These are phyloP conservation scores for Alcedo atthis DNA, from an alignment of 2,797 vertebrate genomes.

Conservation along the genomic window DNA sequence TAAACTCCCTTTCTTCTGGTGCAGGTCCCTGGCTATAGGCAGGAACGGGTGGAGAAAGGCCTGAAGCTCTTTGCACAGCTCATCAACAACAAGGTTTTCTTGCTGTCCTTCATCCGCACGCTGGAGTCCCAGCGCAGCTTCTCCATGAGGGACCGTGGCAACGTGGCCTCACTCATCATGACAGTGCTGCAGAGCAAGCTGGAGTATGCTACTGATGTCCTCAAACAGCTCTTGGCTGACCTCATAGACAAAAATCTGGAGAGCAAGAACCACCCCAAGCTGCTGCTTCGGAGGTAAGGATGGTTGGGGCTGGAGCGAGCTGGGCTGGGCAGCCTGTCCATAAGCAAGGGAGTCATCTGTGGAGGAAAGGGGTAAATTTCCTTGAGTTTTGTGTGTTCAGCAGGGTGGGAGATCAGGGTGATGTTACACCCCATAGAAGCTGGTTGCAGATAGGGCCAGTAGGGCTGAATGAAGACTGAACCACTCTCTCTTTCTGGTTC, in stretches of 20 bases:
- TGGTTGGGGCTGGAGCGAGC: neutral
- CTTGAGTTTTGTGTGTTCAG: neutral
- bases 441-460: neutral
- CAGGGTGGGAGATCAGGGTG: neutral
- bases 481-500: neutral
- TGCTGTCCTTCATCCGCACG: slow-evolving; percentile 96
- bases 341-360: rapidly evolving
- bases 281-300: slow-evolving; percentile 91
- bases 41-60: slow-evolving; percentile 95
- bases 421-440: neutral
- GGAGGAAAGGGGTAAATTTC: neutral
- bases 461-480: neutral
- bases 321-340: rapidly evolving
- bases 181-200: slow-evolving; percentile 96
- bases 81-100: slow-evolving; percentile 97
- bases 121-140: slow-evolving; percentile 96
- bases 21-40: slow-evolving; percentile 95
- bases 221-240: slow-evolving; percentile 95
- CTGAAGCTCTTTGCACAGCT: slow-evolving; percentile 97
- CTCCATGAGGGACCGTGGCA: slow-evolving; percentile 97
- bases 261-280: slow-evolving; percentile 98
- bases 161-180: slow-evolving; percentile 97
- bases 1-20: neutral
- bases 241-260: slow-evolving; percentile 98
- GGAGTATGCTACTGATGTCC: slow-evolving; percentile 95